Conservation (phyloP, 2,888 invertebrate genomes). For the Meiosimyza platycephala region DNA sequence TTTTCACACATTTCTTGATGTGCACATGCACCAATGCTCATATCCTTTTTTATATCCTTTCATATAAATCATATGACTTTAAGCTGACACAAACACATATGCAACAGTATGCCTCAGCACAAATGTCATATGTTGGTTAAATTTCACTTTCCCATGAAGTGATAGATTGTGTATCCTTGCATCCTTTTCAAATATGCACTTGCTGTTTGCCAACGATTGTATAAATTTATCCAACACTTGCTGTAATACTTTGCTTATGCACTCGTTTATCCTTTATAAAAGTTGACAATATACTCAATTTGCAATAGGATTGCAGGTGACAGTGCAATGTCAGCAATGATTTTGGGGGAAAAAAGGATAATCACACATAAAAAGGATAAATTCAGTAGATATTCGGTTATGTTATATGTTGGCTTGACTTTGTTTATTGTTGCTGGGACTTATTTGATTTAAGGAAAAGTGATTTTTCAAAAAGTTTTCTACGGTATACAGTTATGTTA, state of each 20-base stretch:
- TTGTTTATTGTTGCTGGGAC: background rate
- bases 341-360: background rate
- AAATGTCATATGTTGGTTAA: background rate
- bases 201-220: slow-evolving; percentile 6
- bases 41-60: background rate
- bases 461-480: too few relatives aligned
- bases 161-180: background rate
- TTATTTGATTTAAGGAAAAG: slow-evolving; percentile 9
- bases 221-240: slow-evolving; percentile 26
- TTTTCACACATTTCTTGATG: slow-evolving; percentile 7
- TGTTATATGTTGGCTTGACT: background rate
- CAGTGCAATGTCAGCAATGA: background rate
- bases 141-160: slow-evolving; percentile 38
- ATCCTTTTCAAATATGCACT: slow-evolving; percentile 18
- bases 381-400: slow-evolving; percentile 4
- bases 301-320: slow-evolving; percentile 38
- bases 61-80: background rate
- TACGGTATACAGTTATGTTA: too few relatives aligned
- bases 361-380: slow-evolving; percentile 5
- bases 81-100: background rate
- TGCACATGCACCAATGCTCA: background rate
- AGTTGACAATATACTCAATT: background rate
- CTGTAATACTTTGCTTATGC: slow-evolving; percentile 11
- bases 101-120: background rate
- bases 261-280: slow-evolving; percentile 5